Conservation (phyloP, 2,113 vertebrate genomes). For the Thermophis baileyi region DNA sequence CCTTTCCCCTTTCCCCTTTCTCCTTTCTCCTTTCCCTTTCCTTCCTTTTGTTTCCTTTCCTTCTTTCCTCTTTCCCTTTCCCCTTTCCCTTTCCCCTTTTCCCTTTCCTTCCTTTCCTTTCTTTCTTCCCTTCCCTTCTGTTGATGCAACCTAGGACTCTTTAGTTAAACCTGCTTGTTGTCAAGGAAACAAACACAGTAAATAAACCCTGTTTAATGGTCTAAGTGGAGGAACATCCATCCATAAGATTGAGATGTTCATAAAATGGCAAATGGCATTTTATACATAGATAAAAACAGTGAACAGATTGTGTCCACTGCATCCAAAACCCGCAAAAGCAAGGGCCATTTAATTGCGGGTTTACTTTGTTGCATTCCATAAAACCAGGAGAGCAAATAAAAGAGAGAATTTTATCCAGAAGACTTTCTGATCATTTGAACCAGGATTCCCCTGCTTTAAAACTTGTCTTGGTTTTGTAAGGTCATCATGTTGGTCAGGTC, state of each 20-base stretch:
- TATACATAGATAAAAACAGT: background rate
- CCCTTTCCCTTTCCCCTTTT: too few relatives aligned
- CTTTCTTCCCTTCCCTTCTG: background rate
- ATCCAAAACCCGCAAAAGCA: background rate
- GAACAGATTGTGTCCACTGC: background rate
- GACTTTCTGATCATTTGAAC: background rate
- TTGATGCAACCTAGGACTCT: background rate
- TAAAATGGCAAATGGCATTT: background rate
- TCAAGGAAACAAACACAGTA: background rate
- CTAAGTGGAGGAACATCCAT: background rate
- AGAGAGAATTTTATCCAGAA: background rate
- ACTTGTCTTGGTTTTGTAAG: background rate
- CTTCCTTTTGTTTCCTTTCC: too few relatives aligned
- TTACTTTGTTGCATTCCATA: background rate
- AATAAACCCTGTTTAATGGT: background rate
- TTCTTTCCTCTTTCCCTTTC: background rate
- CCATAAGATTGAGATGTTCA: background rate
- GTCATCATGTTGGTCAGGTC: too few relatives aligned
- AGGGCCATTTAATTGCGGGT: background rate
- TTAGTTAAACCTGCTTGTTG: background rate
- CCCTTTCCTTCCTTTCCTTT: too few relatives aligned
- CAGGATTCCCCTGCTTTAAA: background rate
- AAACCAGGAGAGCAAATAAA: background rate
- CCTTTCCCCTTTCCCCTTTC: fast-evolving
- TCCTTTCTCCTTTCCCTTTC: fast-evolving